Evolutionary conservation across 1,140 invertebrate species (phyloP), one percentile per base, ranked within the genome.

Genomic region (Drosophila oshimai): DNA sequence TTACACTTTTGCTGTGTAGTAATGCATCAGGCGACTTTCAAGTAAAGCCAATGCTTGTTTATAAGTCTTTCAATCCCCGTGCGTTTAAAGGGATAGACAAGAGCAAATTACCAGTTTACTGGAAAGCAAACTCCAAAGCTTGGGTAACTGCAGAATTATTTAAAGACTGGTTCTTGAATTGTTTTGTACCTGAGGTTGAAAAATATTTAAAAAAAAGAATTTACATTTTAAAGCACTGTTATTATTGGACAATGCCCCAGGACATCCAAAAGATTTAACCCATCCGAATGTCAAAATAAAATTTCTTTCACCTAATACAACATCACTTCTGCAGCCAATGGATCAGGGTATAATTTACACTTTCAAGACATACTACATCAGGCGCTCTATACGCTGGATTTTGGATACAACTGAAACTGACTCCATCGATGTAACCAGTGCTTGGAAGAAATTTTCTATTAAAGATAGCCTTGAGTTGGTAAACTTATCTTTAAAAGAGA

Each of bases 241-340:
- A 31, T 72, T 93, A 51, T 62, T 93, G 4, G 92, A 93, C 70
- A 93, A 92, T 69, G 90, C 87, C 47, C 64, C 90, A 37, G 72
- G 89, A 37, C 92, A 93, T 77, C 72, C 71, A 57, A 53, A 41
- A 51, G 41, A 80, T 53, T 49, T 67, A 74, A 57, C 44, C 45
- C 60, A 90, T 49, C 74, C 69, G 62, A 87, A 91, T 68, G 76
- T 92, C 4, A 89, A 91, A 76, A 65, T 93, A 10, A 60, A 79
- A 39, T 92, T 91, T 83, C 58, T 91, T 18, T 10, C 36, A 39
- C 36, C 74, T 46, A 90, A 91, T 53, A 89, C 79, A 61, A 26
- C 92, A 12, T 86, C 86, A n/a, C 73, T 91, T 29, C 54, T 93
- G 24, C 91, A 93, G 75, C 91, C 91, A 17, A 88, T 93, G 88